These are phyloP conservation scores for Drosophila sechellia DNA, from an alignment of 1,140 invertebrate genomes.

Conservation along the genomic window DNA sequence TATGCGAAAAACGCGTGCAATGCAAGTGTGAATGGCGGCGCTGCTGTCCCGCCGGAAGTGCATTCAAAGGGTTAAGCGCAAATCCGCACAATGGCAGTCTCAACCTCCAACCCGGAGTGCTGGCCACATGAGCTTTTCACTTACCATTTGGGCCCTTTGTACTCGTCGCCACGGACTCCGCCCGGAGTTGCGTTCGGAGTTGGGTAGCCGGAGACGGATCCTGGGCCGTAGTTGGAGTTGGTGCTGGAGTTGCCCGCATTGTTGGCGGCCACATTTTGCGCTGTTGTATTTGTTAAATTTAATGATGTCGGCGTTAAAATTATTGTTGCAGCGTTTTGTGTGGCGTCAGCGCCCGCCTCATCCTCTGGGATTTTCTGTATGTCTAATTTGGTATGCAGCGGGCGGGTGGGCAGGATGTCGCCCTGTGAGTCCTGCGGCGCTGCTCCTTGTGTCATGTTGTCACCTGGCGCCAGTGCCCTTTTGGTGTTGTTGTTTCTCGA, in stretches of 20 bases:
- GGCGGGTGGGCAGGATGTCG: slow-evolving; percentile 28
- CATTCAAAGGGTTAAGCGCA: slow-evolving; percentile 77
- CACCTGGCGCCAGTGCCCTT: slow-evolving; percentile 41
- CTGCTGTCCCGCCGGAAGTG: slow-evolving; percentile 67
- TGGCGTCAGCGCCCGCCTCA: slow-evolving; percentile 24
- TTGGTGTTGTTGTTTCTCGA: slow-evolving; percentile 31
- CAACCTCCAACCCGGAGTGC: slow-evolving; percentile 10
- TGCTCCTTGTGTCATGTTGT: slow-evolving; percentile 64
- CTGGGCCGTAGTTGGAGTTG: neutral
- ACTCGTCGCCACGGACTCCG: slow-evolving; percentile 48
- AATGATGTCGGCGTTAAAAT: slow-evolving; percentile 84
- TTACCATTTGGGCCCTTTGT: slow-evolving; percentile 81
- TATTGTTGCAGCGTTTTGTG: slow-evolving; percentile 80
- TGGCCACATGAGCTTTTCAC: slow-evolving; percentile 67
- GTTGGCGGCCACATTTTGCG: slow-evolving; percentile 59
- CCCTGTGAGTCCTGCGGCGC: slow-evolving; percentile 24
- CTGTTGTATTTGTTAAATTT: slow-evolving; percentile 80
- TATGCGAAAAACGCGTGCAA: slow-evolving; percentile 78
- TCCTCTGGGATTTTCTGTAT: slow-evolving; percentile 75
- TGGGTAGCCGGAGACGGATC: neutral
- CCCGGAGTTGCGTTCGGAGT: slow-evolving; percentile 10
- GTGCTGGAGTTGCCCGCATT: slow-evolving; percentile 24
- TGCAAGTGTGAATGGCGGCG: slow-evolving; percentile 63
- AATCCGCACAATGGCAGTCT: slow-evolving; percentile 50
- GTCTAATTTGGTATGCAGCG: slow-evolving; percentile 78